Conservation (phyloP, 2,113 vertebrate species). For the Brachirus orientalis region DNA sequence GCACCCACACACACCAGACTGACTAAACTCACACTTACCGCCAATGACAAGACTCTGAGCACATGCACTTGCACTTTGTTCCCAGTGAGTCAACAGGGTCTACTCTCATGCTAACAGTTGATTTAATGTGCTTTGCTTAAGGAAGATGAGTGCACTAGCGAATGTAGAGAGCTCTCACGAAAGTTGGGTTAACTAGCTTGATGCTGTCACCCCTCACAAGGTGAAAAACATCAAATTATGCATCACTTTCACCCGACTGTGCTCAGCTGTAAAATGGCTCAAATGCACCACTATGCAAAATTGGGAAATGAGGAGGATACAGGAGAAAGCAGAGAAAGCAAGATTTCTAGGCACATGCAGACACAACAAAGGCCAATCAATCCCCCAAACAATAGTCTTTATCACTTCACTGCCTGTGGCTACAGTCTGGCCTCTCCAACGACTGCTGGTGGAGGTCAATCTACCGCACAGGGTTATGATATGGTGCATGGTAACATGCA, state of each 20-base stretch:
- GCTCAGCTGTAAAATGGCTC: constrained; percentile 38
- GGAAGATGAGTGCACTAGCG: constrained; percentile 54
- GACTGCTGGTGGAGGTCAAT: constrained; percentile 59
- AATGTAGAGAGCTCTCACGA: constrained; percentile 54
- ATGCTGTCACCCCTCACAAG: constrained; percentile 55
- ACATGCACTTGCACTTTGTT: constrained; percentile 37
- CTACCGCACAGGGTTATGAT: constrained; percentile 33
- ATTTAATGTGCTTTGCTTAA: constrained; percentile 65
- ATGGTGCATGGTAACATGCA: background rate
- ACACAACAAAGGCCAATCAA: constrained; percentile 17
- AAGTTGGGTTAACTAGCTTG: constrained; percentile 62
- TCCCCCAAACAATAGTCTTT: constrained; percentile 42
- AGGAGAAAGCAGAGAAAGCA: background rate
- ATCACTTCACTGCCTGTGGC: constrained; percentile 56
- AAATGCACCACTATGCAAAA: constrained; percentile 10
- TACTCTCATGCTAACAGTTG: constrained; percentile 35
- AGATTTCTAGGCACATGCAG: constrained; percentile 3
- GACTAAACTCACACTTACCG: constrained; percentile 44
- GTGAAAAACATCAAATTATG: constrained; percentile 69
- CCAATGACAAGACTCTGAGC: constrained; percentile 48
- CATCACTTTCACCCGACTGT: constrained; percentile 43
- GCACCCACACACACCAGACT: constrained; percentile 28
- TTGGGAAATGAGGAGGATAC: background rate
- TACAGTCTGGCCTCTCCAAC: constrained; percentile 36
- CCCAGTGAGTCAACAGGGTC: constrained; percentile 50